These are phyloP conservation scores for Lipotes vexillifer DNA, from an alignment of 2,113 vertebrate species.

Conservation along the genomic window DNA sequence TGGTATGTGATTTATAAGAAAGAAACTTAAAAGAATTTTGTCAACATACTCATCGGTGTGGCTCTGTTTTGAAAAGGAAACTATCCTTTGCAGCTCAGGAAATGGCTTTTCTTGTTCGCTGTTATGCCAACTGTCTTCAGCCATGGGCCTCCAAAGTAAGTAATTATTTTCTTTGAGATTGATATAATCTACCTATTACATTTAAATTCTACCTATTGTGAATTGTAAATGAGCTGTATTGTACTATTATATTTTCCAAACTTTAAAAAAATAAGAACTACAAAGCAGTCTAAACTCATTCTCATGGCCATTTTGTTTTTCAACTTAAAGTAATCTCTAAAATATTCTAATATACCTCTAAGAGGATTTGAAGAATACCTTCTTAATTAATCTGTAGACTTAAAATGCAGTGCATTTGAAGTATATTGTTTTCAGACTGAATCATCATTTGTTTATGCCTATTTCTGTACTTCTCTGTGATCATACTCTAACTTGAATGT, in stretches of 20 bases:
- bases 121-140: slow-evolving; percentile 99
- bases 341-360: neutral
- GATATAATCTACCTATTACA: neutral
- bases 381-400: neutral
- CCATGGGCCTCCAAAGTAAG: slow-evolving; percentile 99
- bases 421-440: neutral
- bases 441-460: neutral
- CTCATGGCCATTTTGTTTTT: slow-evolving; percentile 56
- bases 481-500: neutral
- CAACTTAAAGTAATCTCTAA: slow-evolving; percentile 5
- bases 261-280: slow-evolving; percentile 37
- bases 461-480: neutral
- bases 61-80: slow-evolving; percentile 83
- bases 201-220: slow-evolving; percentile 40
- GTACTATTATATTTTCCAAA: slow-evolving; percentile 10
- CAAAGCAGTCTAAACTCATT: neutral
- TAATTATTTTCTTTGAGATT: slow-evolving; percentile 73
- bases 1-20: slow-evolving; percentile 77
- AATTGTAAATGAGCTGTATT: slow-evolving; percentile 40
- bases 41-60: slow-evolving; percentile 63
- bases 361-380: slow-evolving; percentile 30
- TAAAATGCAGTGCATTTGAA: slow-evolving; percentile 24
- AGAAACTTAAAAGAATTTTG: slow-evolving; percentile 77
- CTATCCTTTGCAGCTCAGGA: slow-evolving; percentile 85
- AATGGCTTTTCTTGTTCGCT: slow-evolving; percentile 99